A percentile compares a stretch with the other conserved stretches of the same genome.
phyloP scores from a whole-genome alignment of 2,888 invertebrate genomes.

The Cyaniris semiargus region DNA sequence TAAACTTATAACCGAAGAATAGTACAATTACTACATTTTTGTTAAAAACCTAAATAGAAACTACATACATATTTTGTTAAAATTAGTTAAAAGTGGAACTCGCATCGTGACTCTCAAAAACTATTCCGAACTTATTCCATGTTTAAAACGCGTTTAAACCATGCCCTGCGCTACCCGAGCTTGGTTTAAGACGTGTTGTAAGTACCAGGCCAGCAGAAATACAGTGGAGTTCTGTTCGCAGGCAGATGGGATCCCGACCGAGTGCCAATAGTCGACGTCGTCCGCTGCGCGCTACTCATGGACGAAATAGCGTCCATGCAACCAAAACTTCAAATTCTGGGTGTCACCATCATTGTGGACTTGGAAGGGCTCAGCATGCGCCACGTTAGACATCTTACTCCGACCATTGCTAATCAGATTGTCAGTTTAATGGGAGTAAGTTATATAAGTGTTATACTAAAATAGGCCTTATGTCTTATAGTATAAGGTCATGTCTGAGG shows the following conservation, averaged over 20 bases:
- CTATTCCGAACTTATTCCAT: too few relatives aligned
- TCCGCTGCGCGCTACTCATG: conserved; percentile 67
- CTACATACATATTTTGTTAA: too few relatives aligned
- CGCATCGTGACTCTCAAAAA: too few relatives aligned
- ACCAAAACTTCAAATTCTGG: conserved; percentile 69
- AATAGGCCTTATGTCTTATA: neutral
- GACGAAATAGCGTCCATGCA: conserved; percentile 69
- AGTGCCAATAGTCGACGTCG: conserved; percentile 63
- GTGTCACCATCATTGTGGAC: conserved; percentile 70
- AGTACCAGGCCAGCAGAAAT: conserved; percentile 18
- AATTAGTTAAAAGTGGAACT: too few relatives aligned
- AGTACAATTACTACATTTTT: too few relatives aligned
- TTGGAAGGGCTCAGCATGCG: conserved; percentile 61
- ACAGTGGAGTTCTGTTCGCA: conserved; percentile 42
- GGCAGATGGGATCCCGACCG: conserved; percentile 65
- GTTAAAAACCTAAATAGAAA: too few relatives aligned
- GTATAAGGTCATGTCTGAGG: neutral
- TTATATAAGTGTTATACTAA: neutral
- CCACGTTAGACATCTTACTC: conserved; percentile 62
- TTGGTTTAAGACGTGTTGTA: conserved; percentile 1
- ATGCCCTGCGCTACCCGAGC: neutral
- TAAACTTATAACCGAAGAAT: too few relatives aligned
- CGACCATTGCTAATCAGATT: conserved; percentile 65
- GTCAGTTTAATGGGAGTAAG: conserved; percentile 70
- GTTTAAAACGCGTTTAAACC: neutral